Conservation (phyloP, 2,888 invertebrate species). For the Petrolisthes manimaculis region DNA sequence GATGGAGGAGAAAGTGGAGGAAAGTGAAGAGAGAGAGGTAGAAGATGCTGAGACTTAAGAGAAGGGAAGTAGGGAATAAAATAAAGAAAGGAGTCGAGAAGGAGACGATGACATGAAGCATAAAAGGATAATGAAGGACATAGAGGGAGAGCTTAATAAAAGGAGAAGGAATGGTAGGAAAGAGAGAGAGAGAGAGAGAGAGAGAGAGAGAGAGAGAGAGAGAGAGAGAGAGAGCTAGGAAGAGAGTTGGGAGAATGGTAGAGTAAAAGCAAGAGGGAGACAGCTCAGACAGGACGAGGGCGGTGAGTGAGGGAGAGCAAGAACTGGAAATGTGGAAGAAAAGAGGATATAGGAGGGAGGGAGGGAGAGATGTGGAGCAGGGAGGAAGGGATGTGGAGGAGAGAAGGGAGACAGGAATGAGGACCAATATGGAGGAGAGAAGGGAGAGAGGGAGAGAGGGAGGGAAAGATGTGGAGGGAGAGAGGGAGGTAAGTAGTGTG, state of each 20-base stretch:
- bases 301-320: not conserved
- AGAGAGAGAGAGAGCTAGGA: not conserved
- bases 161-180: not conserved
- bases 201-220: not conserved
- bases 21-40: too few relatives aligned
- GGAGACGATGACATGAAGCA: too few relatives aligned
- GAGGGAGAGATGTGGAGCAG: conserved; percentile 19
- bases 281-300: not conserved
- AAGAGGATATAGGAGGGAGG: not conserved
- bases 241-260: not conserved
- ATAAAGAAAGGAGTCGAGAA: too few relatives aligned
- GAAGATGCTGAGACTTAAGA: too few relatives aligned
- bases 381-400: not conserved
- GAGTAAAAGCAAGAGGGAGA: not conserved
- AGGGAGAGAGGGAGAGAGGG: not conserved
- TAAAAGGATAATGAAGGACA: too few relatives aligned
- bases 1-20: too few relatives aligned
- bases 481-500: not conserved
- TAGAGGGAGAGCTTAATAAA: too few relatives aligned
- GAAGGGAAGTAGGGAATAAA: too few relatives aligned
- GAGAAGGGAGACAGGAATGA: not conserved
- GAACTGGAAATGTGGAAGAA: not conserved
- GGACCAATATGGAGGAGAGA: not conserved
- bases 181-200: not conserved
- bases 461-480: not conserved